Conservation (phyloP, 2,888 invertebrate genomes). For the Cryptophagus acutangulus region DNA sequence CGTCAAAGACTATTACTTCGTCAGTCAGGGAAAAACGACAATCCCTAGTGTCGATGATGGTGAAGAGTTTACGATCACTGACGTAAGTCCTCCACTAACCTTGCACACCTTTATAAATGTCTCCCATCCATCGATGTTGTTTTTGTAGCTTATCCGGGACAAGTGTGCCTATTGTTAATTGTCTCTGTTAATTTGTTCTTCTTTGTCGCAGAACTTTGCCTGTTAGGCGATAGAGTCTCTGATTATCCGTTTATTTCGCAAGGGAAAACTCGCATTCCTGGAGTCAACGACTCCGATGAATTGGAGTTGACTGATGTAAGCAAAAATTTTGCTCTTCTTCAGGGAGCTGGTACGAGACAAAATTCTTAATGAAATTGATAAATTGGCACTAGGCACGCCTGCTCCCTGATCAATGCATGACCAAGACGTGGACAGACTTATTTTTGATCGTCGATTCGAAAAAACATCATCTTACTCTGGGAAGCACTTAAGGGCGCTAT, state of each 20-base stretch:
- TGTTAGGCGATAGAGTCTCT: slow-evolving; percentile 77
- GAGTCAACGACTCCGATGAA: slow-evolving; percentile 89
- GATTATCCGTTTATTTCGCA: slow-evolving; percentile 90
- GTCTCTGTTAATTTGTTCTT: too few relatives aligned
- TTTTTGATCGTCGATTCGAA: slow-evolving; percentile 1
- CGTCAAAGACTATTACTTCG: slow-evolving; percentile 90
- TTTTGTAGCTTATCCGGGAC: too few relatives aligned
- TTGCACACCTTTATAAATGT: too few relatives aligned
- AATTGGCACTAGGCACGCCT: slow-evolving; percentile 34
- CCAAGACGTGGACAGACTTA: slow-evolving; percentile 1
- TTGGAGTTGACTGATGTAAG: slow-evolving; percentile 82
- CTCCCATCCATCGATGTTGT: too few relatives aligned
- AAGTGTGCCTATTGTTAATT: slow-evolving; percentile 1
- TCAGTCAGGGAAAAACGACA: slow-evolving; percentile 94
- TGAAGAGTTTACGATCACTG: slow-evolving; percentile 84
- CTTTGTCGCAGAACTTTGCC: slow-evolving; percentile 68
- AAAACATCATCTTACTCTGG: too few relatives aligned
- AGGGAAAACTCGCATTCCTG: slow-evolving; percentile 91
- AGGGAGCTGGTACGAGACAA: too few relatives aligned
- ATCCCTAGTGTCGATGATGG: slow-evolving; percentile 95
- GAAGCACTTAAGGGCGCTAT: too few relatives aligned
- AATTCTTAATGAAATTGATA: slow-evolving; percentile 12
- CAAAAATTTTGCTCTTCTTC: slow-evolving; percentile 13
- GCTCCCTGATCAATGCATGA: slow-evolving; percentile 35
- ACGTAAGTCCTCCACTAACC: slow-evolving; percentile 78